Percentiles rank a stretch among this genome's conserved stretches.
These are phyloP conservation scores for Drosophila nikananu DNA, from an alignment of 1,140 invertebrate genomes.

Conservation along the genomic window DNA sequence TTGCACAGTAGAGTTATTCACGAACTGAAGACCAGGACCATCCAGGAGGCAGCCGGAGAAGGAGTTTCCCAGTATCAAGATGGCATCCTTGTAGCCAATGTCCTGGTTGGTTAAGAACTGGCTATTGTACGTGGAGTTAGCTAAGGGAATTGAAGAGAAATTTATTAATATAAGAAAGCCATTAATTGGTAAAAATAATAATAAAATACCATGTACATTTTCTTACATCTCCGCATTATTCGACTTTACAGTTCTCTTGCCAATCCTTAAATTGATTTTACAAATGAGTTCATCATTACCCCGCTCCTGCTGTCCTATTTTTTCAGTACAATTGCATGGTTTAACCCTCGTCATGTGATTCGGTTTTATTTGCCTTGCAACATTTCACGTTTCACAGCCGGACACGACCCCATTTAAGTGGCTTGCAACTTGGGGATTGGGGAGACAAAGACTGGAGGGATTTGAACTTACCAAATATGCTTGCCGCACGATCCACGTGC, in stretches of 20 bases:
- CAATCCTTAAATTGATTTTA: constrained; percentile 20
- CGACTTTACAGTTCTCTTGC: too few species aligned
- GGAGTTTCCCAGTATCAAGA: constrained; percentile 91
- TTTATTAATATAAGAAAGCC: not conserved
- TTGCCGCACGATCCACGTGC: constrained; percentile 79
- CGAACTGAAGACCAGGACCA: constrained; percentile 93
- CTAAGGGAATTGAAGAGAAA: constrained; percentile 61
- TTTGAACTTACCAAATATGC: constrained; percentile 77
- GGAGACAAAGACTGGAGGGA: not conserved
- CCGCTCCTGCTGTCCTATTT: constrained; percentile 1
- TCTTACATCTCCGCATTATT: not conserved
- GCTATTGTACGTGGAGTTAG: constrained; percentile 92
- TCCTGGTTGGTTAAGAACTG: constrained; percentile 90
- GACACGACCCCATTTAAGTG: constrained; percentile 13
- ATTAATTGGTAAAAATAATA: not conserved
- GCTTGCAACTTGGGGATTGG: constrained; percentile 4
- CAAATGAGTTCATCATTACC: constrained; percentile 32
- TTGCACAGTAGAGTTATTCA: constrained; percentile 87
- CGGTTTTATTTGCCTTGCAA: constrained; percentile 16
- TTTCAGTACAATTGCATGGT: constrained; percentile 13
- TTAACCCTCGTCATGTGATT: constrained; percentile 32
- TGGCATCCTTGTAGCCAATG: constrained; percentile 88
- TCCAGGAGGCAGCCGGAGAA: constrained; percentile 94
- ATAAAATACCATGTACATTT: not conserved
- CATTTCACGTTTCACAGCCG: constrained; percentile 30